These are phyloP conservation scores for Tetragonula carbonaria DNA, from an alignment of 2,888 invertebrate species.

Conservation along the genomic window DNA sequence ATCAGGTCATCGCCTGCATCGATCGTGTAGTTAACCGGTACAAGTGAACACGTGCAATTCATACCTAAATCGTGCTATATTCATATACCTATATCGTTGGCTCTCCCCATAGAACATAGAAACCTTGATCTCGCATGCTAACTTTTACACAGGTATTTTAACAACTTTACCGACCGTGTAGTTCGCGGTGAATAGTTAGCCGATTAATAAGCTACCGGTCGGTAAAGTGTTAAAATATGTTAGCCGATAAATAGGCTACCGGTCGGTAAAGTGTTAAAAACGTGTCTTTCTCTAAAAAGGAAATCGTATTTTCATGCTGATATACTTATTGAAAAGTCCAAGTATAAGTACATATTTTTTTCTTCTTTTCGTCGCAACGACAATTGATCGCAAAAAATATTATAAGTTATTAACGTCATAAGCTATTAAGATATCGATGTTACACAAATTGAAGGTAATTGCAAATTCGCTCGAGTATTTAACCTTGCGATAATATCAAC, in stretches of 20 bases:
- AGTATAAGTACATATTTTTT: no score
- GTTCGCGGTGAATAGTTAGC: no score
- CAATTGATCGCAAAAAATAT: neutral
- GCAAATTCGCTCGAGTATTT: neutral
- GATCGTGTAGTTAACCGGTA: constrained; percentile 62
- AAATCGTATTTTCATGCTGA: neutral
- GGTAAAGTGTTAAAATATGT: no score
- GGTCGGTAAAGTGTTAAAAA: no score
- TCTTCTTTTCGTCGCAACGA: neutral
- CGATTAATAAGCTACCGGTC: no score
- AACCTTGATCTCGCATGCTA: neutral
- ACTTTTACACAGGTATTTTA: neutral
- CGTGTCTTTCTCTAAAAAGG: neutral
- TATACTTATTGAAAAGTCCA: neutral
- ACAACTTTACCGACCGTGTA: no score
- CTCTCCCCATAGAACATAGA: neutral
- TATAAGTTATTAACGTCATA: neutral
- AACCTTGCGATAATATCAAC: neutral
- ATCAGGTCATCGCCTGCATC: constrained; percentile 73
- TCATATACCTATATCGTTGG: no score
- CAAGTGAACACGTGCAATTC: constrained; percentile 55
- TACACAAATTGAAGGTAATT: neutral
- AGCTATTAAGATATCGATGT: no score
- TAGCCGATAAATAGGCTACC: no score
- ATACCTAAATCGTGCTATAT: constrained; percentile 6